phyloP scores from a whole-genome alignment of 2,797 vertebrate genomes.

The Onychomys arenicola region DNA sequence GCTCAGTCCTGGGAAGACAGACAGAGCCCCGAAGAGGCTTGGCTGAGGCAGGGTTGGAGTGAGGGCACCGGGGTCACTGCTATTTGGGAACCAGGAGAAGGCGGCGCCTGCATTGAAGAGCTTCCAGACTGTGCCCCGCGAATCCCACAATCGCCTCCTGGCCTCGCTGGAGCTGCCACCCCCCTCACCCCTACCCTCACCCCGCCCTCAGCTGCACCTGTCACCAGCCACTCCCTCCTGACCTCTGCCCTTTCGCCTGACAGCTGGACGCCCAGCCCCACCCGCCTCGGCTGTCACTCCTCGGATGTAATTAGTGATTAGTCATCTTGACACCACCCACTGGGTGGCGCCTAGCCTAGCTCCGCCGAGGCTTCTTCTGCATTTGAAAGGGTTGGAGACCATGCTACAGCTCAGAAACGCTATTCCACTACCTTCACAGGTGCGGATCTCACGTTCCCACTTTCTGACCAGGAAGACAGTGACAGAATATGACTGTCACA shows the following conservation, averaged over 20 bases:
- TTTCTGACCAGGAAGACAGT: neutral
- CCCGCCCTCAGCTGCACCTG: neutral
- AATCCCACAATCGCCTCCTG: neutral
- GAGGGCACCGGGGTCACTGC: neutral
- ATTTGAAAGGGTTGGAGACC: neutral
- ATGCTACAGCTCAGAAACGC: neutral
- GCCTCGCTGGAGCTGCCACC: neutral
- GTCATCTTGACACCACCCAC: neutral
- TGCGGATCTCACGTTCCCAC: neutral
- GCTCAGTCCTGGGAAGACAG: neutral
- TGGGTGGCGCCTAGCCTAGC: neutral
- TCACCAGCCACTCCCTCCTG: neutral
- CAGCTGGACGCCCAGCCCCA: neutral
- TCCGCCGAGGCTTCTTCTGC: neutral
- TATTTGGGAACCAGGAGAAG: neutral
- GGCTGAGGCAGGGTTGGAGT: neutral
- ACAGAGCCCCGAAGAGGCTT: neutral
- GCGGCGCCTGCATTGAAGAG: accelerated
- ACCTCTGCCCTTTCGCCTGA: conserved; percentile 1
- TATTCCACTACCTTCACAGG: neutral
- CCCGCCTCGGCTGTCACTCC: neutral
- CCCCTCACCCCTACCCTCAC: neutral
- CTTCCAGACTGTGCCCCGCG: accelerated
- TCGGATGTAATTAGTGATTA: neutral
- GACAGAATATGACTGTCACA: neutral